Percentiles rank a stretch among this genome's conserved stretches.
These are phyloP conservation scores for Agapostemon virescens DNA, from an alignment of 2,888 invertebrate species.

Conservation along the genomic window DNA sequence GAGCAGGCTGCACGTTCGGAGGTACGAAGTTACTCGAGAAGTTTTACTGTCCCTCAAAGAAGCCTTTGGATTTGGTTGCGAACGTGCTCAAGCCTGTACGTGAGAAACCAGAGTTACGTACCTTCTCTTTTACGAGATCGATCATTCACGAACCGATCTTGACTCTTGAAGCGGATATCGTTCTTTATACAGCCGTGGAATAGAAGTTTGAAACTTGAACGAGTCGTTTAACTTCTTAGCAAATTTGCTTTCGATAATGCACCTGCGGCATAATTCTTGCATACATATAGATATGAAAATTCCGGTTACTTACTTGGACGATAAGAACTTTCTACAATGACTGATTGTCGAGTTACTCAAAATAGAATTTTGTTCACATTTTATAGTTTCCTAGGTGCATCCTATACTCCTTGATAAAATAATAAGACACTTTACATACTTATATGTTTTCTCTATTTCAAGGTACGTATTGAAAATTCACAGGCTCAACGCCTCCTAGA, in stretches of 20 bases:
- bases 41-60: slow-evolving; percentile 36
- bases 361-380: background rate
- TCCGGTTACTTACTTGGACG: background rate
- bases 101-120: slow-evolving; percentile 27
- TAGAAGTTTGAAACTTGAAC: slow-evolving; percentile 23
- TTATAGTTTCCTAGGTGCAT: background rate
- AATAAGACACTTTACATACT: too few relatives aligned
- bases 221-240: slow-evolving; percentile 26
- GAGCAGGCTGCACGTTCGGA: slow-evolving; percentile 3
- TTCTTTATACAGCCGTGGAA: slow-evolving; percentile 1
- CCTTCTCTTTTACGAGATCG: slow-evolving; percentile 34
- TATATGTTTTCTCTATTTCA: too few relatives aligned
- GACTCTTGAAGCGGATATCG: slow-evolving; percentile 12
- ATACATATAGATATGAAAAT: background rate
- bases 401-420: background rate
- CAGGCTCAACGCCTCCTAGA: too few relatives aligned
- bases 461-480: too few relatives aligned
- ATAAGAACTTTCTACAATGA: slow-evolving; percentile 1
- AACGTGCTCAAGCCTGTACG: slow-evolving; percentile 34
- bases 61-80: slow-evolving; percentile 30
- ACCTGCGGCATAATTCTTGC: background rate
- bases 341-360: background rate
- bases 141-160: slow-evolving; percentile 35
- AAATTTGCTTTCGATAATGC: slow-evolving; percentile 19
- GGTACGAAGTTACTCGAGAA: slow-evolving; percentile 22